Evolutionary conservation across 2,888 invertebrate species (phyloP).

Genomic region (Tillus elongatus): DNA sequence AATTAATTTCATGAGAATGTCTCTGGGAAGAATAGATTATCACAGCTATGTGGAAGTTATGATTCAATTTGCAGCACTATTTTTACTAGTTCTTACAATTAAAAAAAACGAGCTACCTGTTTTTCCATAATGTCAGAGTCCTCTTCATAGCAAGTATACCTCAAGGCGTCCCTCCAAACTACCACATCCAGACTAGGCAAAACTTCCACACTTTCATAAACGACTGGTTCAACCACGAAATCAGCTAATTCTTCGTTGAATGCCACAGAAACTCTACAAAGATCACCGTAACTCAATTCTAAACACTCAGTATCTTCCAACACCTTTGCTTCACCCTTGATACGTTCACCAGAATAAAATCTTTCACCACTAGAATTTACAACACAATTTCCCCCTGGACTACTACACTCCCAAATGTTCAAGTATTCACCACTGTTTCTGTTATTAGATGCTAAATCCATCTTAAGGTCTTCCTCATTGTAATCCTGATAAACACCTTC

Average conservation of each 20-base stretch:
- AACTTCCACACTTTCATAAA: background rate
- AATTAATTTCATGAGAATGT: no score
- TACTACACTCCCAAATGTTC: background rate
- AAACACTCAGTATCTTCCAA: no score
- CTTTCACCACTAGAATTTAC: no score
- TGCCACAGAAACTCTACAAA: conserved; percentile 1
- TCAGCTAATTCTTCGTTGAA: background rate
- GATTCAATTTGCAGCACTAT: no score
- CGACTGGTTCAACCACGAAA: background rate
- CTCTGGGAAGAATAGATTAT: no score
- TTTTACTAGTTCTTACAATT: no score
- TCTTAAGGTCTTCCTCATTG: background rate
- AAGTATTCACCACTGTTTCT: background rate
- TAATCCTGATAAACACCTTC: background rate
- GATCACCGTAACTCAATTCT: background rate
- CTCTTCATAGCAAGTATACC: no score
- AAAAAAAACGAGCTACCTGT: no score
- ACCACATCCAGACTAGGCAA: background rate
- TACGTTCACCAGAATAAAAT: no score
- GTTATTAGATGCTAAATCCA: background rate
- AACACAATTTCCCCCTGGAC: background rate
- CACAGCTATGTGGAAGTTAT: no score
- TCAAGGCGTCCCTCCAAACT: background rate
- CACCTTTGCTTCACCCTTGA: no score
- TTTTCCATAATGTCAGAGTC: no score